Evolutionary conservation across 2,113 vertebrate species (phyloP), one percentile per base, ranked within the genome.

Genomic region (Urocitellus parryii): DNA sequence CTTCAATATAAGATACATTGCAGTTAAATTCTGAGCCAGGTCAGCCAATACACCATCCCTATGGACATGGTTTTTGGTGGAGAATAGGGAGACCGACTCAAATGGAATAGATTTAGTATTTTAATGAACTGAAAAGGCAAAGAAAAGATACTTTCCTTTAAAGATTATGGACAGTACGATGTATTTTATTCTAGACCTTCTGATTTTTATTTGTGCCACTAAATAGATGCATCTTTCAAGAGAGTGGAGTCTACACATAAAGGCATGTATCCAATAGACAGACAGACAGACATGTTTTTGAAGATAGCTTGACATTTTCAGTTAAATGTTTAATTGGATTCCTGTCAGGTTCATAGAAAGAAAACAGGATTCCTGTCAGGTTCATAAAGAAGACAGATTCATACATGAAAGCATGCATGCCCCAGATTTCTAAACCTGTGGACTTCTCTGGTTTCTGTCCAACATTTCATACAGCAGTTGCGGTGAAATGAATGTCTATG

Each of bases 141-240:
- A 82, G 78, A 86, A 96, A 97, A 92, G 2, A 48, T 65, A 56
- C 34, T 63, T 81, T 92, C 8, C 20, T 51, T 72, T 81, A 67
- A 92, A 87, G 22, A 68, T 58, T 22, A 53, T 70, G 78, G 22
- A 42, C 2, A 90, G 20, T 58, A 72, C 37, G 18, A 8, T 48
- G 25, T 4, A 18, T 70, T 87, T 78, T 81, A 90, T 51, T 12
- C 9, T 39, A 17, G 1, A n/a, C 14, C 2, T 72, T 67, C 32
- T 63, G 1, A 3, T 22, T 0, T 58, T 61, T 56, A 45, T 18
- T 77, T 88, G 14, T 88, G 6, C 17, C 0, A 32, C 17, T 4
- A 16, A 77, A 3, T 27, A 42, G 29, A 32, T 3, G 61, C 25
- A 56, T 32, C 29, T 10, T 25, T 37, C 4, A 77, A n/a, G 37